phyloP scores from a whole-genome alignment of 2,113 vertebrate genomes.

The Stegastes partitus region DNA sequence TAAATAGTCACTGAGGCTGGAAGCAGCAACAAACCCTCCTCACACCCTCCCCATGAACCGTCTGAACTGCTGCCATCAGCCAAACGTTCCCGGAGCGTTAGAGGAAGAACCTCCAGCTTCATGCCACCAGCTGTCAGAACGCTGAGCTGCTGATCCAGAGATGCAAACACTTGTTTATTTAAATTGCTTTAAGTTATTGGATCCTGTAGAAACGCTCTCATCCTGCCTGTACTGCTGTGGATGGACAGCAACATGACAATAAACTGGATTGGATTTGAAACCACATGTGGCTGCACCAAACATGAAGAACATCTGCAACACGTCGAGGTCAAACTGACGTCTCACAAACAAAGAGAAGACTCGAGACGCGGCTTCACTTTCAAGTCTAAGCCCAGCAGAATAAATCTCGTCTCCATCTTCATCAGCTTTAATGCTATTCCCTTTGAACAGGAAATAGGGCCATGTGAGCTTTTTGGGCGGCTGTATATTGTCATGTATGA shows the following conservation, averaged over 20 bases:
- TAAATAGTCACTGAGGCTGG: not conserved
- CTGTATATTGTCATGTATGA: slow-evolving; percentile 61
- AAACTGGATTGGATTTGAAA: too few species aligned
- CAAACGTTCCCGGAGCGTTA: too few species aligned
- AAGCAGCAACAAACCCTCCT: not conserved
- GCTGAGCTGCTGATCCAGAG: too few species aligned
- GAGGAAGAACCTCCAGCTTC: too few species aligned
- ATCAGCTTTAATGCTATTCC: slow-evolving; percentile 80
- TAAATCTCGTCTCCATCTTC: slow-evolving; percentile 53
- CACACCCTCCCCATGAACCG: too few species aligned
- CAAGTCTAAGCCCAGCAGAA: slow-evolving; percentile 60
- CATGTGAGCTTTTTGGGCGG: slow-evolving; percentile 45
- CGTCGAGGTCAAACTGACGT: slow-evolving; percentile 17
- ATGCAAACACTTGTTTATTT: too few species aligned
- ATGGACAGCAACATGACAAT: too few species aligned
- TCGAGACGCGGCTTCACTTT: slow-evolving; percentile 28
- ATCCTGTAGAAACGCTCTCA: too few species aligned
- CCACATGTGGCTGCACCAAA: not conserved
- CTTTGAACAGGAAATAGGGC: slow-evolving; percentile 73
- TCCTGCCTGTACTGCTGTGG: too few species aligned
- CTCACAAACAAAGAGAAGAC: slow-evolving; percentile 47
- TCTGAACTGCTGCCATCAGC: too few species aligned
- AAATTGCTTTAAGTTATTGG: too few species aligned
- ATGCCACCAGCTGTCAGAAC: too few species aligned
- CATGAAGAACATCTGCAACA: not conserved